phyloP scores from a whole-genome alignment of 2,888 invertebrate genomes.

The Drosophila pseudotalamancana region DNA sequence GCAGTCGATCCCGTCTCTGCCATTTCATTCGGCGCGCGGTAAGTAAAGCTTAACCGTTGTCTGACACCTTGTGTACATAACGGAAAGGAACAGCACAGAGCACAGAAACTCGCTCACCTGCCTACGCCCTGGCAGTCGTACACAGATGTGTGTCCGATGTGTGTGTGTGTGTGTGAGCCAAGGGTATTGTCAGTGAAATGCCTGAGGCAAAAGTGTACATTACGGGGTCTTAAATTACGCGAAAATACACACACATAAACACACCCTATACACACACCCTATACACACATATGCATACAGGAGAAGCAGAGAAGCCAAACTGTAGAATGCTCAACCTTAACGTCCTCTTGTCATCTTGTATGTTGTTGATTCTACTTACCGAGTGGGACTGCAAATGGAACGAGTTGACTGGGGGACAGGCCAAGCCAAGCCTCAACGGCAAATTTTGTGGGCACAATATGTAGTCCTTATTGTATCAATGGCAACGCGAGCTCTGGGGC shows the following conservation, averaged over 20 bases:
- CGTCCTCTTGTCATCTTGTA: conserved; percentile 12
- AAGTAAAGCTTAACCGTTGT: conserved; percentile 77
- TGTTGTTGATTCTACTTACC: conserved; percentile 51
- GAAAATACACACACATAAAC: conserved; percentile 42
- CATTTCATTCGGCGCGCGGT: conserved; percentile 63
- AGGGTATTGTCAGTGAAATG: conserved; percentile 78
- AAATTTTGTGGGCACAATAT: conserved; percentile 52
- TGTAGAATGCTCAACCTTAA: conserved; percentile 30
- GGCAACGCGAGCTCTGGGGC: conserved; percentile 42
- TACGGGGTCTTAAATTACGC: conserved; percentile 80
- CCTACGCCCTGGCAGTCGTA: conserved; percentile 14
- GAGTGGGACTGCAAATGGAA: conserved; percentile 43
- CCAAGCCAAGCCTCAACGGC: conserved; percentile 22
- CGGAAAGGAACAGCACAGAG: conserved; percentile 2
- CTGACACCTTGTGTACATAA: conserved; percentile 72
- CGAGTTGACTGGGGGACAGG: conserved; percentile 11
- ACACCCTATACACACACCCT: neutral
- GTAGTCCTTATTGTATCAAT: conserved; percentile 65
- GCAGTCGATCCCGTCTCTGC: conserved; percentile 5
- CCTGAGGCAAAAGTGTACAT: conserved; percentile 76
- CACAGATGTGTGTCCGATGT: conserved; percentile 20
- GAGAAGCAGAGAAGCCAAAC: conserved; percentile 37
- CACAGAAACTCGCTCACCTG: conserved; percentile 20
- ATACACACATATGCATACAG: conserved; percentile 12
- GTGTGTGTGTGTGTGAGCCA: conserved; percentile 47